Evolutionary conservation across 2,888 invertebrate genomes (phyloP), one percentile per base, ranked within the genome.

Genomic region (Heliconius hortense): DNA sequence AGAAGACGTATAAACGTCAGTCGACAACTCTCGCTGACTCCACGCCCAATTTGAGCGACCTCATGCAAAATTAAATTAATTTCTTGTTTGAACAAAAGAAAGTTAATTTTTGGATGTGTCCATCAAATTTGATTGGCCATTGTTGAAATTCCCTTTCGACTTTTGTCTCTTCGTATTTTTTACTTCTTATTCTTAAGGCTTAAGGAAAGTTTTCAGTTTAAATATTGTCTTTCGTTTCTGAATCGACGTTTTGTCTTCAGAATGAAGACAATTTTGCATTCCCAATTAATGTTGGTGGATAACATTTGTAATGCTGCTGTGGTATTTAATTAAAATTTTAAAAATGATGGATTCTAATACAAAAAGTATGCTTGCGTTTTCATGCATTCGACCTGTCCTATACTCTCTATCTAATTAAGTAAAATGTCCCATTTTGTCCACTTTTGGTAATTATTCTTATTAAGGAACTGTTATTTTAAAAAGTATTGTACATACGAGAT

Each of bases 121-220:
- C 82, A 82, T 84, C 81, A 84, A 84, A 85, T 81, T 82, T 85
- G 85, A 87, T 86, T 85, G 85, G 81, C 80, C 80, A 83, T 84
- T 85, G 82, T 82, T 77, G 78, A 79, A 81, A 76, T 77, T 82
- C 79, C 77, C 79, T 82, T 81, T 80, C 82, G 78, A 76, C 77
- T 77, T 79, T 75, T 82, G 80, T 79, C 75, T 68, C 68, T 74
- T 72, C 67, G 48, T 31, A 67, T 68, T 79, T 71, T 75, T 68
- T 63, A n/a, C 35, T 74, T 62, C 66, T 68, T 56, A 68, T 69
- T 70, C 56, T 31, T 48, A 48, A 48, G 13, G 24, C 63, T 53
- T 28, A 48, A 63, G n/a, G 15, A 70, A 53, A 70, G 74, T 74
- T 74, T 70, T 63, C 28, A 64, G 26, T 39, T 31, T 69, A 63